phyloP scores from a whole-genome alignment of 2,797 vertebrate species.

The Eulemur albifrons region DNA sequence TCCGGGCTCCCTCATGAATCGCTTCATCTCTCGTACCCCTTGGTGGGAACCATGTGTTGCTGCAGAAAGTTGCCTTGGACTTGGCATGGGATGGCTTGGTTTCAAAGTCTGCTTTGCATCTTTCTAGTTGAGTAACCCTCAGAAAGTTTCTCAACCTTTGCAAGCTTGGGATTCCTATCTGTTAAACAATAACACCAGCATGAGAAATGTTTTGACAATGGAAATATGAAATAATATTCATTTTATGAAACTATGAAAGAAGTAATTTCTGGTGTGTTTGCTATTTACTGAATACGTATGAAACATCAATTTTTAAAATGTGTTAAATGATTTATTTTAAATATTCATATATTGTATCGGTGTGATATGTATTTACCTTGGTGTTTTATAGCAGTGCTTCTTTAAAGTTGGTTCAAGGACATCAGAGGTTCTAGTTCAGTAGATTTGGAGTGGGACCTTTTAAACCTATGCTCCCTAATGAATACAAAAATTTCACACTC shows the following conservation, averaged over 20 bases:
- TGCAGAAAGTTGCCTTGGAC: neutral
- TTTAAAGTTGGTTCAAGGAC: neutral
- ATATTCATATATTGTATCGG: neutral
- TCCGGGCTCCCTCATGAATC: neutral
- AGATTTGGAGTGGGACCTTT: neutral
- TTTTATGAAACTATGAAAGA: neutral
- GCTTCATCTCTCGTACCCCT: neutral
- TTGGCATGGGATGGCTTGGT: neutral
- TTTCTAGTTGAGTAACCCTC: neutral
- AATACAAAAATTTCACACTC: neutral
- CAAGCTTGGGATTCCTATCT: neutral
- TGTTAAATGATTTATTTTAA: slow-evolving; percentile 12
- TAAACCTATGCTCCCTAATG: neutral
- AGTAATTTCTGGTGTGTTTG: slow-evolving; percentile 1
- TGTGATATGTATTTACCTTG: neutral
- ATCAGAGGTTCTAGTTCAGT: neutral
- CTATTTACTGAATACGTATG: neutral
- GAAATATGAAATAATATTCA: neutral
- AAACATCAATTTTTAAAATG: neutral
- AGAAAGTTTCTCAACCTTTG: neutral
- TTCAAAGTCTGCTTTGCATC: neutral
- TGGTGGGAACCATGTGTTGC: neutral
- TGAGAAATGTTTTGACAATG: neutral
- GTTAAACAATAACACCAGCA: neutral
- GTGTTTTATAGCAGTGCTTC: neutral